These are phyloP conservation scores for Peromyscus polionotus DNA, from an alignment of 2,113 vertebrate species.

Conservation along the genomic window DNA sequence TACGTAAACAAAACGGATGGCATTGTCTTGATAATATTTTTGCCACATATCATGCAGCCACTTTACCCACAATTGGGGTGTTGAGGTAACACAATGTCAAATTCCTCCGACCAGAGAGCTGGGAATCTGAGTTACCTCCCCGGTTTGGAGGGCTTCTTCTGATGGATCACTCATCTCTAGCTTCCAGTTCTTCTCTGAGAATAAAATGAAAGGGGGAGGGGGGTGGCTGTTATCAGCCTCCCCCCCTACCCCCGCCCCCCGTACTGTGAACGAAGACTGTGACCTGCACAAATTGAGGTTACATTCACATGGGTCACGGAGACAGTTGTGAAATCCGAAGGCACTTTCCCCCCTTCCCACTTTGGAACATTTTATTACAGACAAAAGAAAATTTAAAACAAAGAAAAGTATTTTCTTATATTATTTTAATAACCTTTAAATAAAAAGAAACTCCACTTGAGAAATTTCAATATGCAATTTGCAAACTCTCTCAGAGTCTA, in stretches of 20 bases:
- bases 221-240: neutral
- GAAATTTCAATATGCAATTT: conserved; percentile 20
- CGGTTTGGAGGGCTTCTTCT: neutral
- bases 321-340: neutral
- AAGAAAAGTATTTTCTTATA: neutral
- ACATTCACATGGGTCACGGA: neutral
- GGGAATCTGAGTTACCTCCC: neutral
- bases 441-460: conserved; percentile 37
- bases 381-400: conserved; percentile 48
- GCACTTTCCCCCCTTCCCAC: neutral
- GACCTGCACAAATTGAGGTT: neutral
- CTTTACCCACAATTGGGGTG: neutral
- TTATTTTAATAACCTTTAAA: conserved; percentile 33
- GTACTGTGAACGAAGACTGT: neutral
- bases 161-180: neutral
- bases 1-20: conserved; percentile 1
- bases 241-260: neutral
- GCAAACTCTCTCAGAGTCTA: neutral
- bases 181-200: neutral
- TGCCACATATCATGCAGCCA: neutral
- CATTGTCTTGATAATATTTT: conserved; percentile 1
- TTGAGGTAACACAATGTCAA: neutral
- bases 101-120: neutral
- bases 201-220: neutral
- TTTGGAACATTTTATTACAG: conserved; percentile 54